Evolutionary conservation across 2,113 vertebrate genomes (phyloP).

Genomic region (Nannobrachium achirus): DNA sequence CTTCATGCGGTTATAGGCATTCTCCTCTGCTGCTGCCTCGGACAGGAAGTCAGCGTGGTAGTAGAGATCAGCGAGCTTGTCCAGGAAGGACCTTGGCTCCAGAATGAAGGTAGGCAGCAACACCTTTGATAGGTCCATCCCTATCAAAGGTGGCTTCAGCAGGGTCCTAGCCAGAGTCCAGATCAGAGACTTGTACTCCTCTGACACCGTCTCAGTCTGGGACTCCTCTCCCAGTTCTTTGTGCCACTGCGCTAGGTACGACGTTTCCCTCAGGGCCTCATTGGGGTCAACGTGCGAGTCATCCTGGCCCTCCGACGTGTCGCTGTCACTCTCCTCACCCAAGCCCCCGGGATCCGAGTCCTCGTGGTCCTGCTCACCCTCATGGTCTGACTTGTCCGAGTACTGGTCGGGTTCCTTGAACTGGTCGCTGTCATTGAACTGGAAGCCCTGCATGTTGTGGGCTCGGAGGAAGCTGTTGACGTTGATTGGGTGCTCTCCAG

Average conservation of each 20-base stretch:
- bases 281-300: slow-evolving; percentile 89
- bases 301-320: slow-evolving; percentile 95
- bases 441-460: slow-evolving; percentile 91
- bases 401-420: slow-evolving; percentile 96
- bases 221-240: slow-evolving; percentile 95
- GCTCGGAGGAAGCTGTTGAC: slow-evolving; percentile 93
- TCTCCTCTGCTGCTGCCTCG: slow-evolving; percentile 95
- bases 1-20: slow-evolving; percentile 95
- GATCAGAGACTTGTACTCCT: slow-evolving; percentile 98
- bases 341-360: slow-evolving; percentile 94
- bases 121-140: slow-evolving; percentile 98
- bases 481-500: slow-evolving; percentile 87
- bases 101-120: slow-evolving; percentile 98
- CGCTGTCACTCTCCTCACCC: slow-evolving; percentile 95
- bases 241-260: slow-evolving; percentile 88
- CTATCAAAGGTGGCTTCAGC: slow-evolving; percentile 96
- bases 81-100: slow-evolving; percentile 95
- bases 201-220: slow-evolving; percentile 97
- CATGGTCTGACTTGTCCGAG: slow-evolving; percentile 96
- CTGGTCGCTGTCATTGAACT: slow-evolving; percentile 92
- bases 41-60: slow-evolving; percentile 97
- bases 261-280: slow-evolving; percentile 87
- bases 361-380: slow-evolving; percentile 93
- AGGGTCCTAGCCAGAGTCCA: slow-evolving; percentile 83
- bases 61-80: slow-evolving; percentile 98